Percentiles rank a stretch among this genome's conserved stretches.
Conservation (phyloP, 2,797 vertebrate species). For the Lemur catta region DNA sequence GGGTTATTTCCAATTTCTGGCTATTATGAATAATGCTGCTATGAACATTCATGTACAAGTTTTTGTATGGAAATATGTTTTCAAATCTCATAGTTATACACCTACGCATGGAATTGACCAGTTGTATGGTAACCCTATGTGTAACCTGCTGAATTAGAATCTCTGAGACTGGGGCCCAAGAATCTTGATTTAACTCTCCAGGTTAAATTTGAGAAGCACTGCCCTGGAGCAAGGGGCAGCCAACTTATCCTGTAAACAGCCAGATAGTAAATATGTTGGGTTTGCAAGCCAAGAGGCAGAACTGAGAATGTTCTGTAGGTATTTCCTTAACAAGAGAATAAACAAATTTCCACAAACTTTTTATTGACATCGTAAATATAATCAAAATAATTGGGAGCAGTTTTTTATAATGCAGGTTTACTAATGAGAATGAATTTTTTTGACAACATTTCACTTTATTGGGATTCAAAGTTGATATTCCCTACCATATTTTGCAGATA, state of each 20-base stretch:
- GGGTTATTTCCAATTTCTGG: background rate
- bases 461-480: background rate
- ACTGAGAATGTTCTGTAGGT: background rate
- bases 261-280: background rate
- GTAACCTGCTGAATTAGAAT: background rate
- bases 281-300: background rate
- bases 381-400: background rate
- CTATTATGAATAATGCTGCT: background rate
- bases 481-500: background rate
- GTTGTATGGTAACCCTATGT: background rate
- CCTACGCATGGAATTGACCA: background rate
- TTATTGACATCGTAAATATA: background rate
- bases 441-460: background rate
- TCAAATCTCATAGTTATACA: background rate
- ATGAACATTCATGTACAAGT: background rate
- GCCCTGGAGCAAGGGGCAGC: background rate
- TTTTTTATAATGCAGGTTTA: background rate
- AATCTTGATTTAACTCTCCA: background rate
- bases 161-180: background rate
- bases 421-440: background rate
- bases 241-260: background rate
- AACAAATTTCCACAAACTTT: background rate
- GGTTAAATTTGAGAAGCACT: background rate
- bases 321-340: background rate
- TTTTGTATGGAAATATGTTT: background rate